Evolutionary conservation across 2,113 vertebrate genomes (phyloP).

Genomic region (Hemicordylus capensis): DNA sequence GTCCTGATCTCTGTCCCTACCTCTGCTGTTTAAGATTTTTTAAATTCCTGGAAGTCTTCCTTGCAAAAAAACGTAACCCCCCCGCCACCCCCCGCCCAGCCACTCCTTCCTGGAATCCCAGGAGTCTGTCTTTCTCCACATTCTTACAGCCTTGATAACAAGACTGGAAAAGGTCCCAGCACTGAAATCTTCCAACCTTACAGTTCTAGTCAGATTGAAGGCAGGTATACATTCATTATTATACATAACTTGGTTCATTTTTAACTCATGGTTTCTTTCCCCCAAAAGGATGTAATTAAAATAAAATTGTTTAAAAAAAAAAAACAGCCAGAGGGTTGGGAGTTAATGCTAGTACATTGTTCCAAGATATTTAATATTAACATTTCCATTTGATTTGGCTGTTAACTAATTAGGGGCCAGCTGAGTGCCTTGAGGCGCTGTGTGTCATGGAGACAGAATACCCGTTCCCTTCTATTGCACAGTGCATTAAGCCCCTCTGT

Average conservation of each 20-base stretch:
- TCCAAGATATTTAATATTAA: constrained; percentile 50
- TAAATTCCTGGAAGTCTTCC: too few species aligned
- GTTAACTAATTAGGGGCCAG: constrained; percentile 51
- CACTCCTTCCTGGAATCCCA: background rate
- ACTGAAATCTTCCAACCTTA: background rate
- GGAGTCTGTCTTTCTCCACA: background rate
- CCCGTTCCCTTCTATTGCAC: constrained; percentile 16
- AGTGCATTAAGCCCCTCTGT: background rate
- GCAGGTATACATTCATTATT: background rate
- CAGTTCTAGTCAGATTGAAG: background rate
- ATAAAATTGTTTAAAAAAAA: background rate
- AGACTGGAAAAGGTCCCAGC: background rate
- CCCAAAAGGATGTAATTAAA: background rate
- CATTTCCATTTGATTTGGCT: constrained; percentile 40
- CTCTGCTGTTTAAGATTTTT: too few species aligned
- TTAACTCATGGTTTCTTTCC: background rate
- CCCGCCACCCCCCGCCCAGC: background rate
- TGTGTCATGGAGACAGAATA: constrained; percentile 19
- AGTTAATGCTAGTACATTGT: constrained; percentile 28
- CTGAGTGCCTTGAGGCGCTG: constrained; percentile 15
- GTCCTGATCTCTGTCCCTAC: too few species aligned
- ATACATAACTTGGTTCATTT: background rate
- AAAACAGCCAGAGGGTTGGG: constrained; percentile 2
- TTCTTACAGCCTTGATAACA: too few species aligned
- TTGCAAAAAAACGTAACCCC: background rate